Evolutionary conservation across 2,797 vertebrate genomes (phyloP).

Genomic region (Hemitrygon akajei): DNA sequence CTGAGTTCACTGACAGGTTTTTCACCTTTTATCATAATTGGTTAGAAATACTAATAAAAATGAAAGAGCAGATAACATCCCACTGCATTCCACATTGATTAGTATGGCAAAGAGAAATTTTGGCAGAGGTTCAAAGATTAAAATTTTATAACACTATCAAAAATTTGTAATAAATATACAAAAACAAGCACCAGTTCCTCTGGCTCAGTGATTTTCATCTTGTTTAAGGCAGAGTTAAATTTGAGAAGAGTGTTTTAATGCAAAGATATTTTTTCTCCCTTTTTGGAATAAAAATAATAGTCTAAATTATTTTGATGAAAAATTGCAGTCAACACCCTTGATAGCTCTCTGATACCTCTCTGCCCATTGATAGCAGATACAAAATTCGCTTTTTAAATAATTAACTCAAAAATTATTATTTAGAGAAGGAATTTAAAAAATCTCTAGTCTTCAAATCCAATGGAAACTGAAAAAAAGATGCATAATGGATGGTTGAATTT

Average conservation of each 20-base stretch:
- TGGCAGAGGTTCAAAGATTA: neutral
- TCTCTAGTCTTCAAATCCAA: neutral
- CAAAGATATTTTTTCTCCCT: neutral
- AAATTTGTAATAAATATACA: neutral
- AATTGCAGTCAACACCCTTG: neutral
- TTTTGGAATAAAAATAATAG: neutral
- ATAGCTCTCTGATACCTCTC: neutral
- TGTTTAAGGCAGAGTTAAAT: neutral
- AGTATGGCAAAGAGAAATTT: neutral
- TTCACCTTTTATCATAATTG: neutral
- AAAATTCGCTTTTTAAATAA: neutral
- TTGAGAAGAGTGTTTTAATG: neutral
- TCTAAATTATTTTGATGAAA: neutral
- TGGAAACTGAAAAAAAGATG: neutral
- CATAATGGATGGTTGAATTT: neutral
- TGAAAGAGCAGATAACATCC: neutral
- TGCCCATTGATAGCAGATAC: neutral
- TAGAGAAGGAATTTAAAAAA: neutral
- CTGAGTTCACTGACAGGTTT: neutral
- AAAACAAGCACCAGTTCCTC: neutral
- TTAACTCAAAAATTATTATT: neutral
- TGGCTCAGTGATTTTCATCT: neutral
- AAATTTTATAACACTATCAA: neutral
- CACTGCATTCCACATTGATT: too few species aligned
- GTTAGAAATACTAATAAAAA: neutral